Percentiles rank a stretch among this genome's conserved stretches.
These are phyloP conservation scores for Lycopodina hypogea DNA, from an alignment of 37 sponge, comb jelly and placozoan species.

Conservation along the genomic window DNA sequence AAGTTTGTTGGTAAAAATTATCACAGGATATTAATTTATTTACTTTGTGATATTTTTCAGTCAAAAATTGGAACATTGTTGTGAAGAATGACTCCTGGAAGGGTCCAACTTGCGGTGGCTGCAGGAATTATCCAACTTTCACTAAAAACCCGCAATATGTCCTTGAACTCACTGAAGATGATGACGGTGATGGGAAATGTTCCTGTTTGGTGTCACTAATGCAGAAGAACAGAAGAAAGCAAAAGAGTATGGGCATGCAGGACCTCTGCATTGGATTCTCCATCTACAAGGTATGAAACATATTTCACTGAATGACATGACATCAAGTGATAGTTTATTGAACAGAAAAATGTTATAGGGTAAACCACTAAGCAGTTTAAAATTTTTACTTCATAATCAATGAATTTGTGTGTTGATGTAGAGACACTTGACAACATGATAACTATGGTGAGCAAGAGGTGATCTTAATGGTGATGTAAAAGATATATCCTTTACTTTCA, in stretches of 20 bases:
- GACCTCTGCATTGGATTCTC: conserved; percentile 87
- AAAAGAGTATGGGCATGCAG: conserved; percentile 73
- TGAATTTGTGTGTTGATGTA: too few relatives aligned
- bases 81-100: conserved; percentile 52
- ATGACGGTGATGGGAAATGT: conserved; percentile 87
- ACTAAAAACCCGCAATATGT: conserved; percentile 75
- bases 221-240: conserved; percentile 89
- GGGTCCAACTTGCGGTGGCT: conserved; percentile 73
- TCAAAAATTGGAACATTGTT: conserved; percentile 57
- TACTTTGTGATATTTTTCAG: conserved; percentile 17
- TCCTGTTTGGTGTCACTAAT: conserved; percentile 84
- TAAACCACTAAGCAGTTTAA: too few relatives aligned
- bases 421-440: too few relatives aligned
- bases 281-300: conserved; percentile 67
- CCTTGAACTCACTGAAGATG: conserved; percentile 79
- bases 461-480: too few relatives aligned
- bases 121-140: conserved; percentile 83
- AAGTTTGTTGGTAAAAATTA: too few relatives aligned
- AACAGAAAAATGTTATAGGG: too few relatives aligned
- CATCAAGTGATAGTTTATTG: too few relatives aligned
- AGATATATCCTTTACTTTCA: too few relatives aligned
- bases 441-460: too few relatives aligned
- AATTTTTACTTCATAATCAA: too few relatives aligned
- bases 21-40: too few relatives aligned
- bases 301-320: neutral